These are phyloP conservation scores for Butastur rufipennis DNA, from an alignment of 2,113 vertebrate species.

Conservation along the genomic window DNA sequence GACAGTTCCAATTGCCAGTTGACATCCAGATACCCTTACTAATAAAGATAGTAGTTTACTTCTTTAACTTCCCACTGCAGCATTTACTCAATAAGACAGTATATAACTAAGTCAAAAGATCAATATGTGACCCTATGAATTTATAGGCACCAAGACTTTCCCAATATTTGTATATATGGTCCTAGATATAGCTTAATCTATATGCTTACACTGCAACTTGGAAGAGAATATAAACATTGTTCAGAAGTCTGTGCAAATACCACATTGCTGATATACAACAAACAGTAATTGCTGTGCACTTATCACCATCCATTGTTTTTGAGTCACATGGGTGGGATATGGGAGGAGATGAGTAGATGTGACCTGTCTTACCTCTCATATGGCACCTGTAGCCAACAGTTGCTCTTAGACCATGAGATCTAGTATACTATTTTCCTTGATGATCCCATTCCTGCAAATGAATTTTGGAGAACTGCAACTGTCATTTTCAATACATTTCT, in stretches of 20 bases:
- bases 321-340: accelerated
- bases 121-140: neutral
- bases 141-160: neutral
- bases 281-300: neutral
- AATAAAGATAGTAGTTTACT: neutral
- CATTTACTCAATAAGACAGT: neutral
- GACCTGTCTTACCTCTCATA: neutral
- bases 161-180: neutral
- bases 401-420: neutral
- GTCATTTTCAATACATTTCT: neutral
- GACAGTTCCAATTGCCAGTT: neutral
- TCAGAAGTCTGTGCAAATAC: neutral
- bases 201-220: neutral
- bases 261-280: neutral
- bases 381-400: neutral
- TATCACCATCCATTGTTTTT: accelerated
- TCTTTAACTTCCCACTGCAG: neutral
- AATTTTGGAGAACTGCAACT: neutral
- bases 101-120: neutral
- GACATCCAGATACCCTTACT: neutral
- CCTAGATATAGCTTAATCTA: neutral
- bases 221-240: neutral
- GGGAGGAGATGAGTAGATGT: accelerated
- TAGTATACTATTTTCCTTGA: neutral
- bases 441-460: neutral